Evolutionary conservation across 1,140 invertebrate species (phyloP).

Genomic region (Sitodiplosis mosellana): DNA sequence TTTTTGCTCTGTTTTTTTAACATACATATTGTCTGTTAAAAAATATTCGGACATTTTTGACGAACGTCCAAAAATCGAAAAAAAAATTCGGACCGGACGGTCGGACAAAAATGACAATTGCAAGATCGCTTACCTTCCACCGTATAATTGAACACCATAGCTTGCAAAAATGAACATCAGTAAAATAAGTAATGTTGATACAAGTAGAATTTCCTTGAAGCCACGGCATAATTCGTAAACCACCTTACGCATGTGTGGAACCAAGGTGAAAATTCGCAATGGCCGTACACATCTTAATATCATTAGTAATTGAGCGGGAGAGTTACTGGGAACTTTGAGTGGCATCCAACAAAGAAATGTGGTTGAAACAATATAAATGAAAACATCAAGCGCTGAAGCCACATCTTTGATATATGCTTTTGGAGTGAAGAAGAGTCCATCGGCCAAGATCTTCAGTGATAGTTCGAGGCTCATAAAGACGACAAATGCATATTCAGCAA

Average conservation of each 20-base stretch:
- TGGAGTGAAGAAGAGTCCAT: constrained; percentile 97
- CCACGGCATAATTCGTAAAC: constrained; percentile 95
- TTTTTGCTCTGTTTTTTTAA: no score
- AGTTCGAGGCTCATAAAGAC: constrained; percentile 96
- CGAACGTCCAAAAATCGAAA: no score
- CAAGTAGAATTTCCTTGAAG: constrained; percentile 98
- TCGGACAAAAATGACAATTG: no score
- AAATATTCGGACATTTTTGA: no score
- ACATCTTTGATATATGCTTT: constrained; percentile 97
- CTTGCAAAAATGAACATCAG: constrained; percentile 99
- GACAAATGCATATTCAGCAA: constrained; percentile 96
- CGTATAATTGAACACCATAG: constrained; percentile 96
- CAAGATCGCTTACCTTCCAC: constrained; percentile 47
- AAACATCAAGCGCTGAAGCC: constrained; percentile 88
- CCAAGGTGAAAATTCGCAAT: constrained; percentile 89
- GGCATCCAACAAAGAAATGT: constrained; percentile 97
- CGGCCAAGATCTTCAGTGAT: constrained; percentile 86
- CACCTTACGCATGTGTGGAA: constrained; percentile 98
- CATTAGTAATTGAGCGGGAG: constrained; percentile 85
- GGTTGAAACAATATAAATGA: constrained; percentile 90
- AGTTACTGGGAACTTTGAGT: constrained; percentile 72
- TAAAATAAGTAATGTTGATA: constrained; percentile 91
- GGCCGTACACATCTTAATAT: constrained; percentile 91
- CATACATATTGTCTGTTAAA: no score
- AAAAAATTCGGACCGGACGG: no score